A percentile compares a stretch with the other conserved stretches of the same genome.
Evolutionary conservation across 1,140 invertebrate genomes (phyloP).

Genomic region (Trachymyrmex cornetzi): DNA sequence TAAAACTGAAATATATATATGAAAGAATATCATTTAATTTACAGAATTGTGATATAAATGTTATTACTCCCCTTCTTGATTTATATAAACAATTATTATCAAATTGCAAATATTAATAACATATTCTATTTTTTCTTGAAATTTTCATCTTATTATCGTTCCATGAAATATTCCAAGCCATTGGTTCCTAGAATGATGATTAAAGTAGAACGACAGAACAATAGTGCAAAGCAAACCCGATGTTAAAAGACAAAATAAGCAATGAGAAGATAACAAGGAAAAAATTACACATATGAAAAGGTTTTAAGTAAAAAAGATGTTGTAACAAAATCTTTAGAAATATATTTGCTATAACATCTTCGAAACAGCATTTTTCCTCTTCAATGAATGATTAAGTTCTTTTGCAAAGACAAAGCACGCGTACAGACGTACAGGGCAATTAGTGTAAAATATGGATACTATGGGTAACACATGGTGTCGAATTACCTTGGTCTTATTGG

Average conservation of each 20-base stretch:
- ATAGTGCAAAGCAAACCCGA: not conserved
- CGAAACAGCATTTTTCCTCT: not conserved
- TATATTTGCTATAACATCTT: not conserved
- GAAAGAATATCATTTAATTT: not conserved
- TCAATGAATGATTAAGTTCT: not conserved
- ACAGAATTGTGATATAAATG: not conserved
- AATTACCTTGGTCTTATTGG: conserved; percentile 59
- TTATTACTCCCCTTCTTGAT: not conserved
- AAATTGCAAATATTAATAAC: not conserved
- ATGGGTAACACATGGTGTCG: conserved; percentile 55
- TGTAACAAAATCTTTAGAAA: not conserved
- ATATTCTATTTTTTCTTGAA: not conserved
- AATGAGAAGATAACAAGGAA: not conserved
- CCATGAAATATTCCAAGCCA: not conserved
- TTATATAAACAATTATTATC: not conserved
- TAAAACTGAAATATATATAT: not conserved
- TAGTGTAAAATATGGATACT: conserved; percentile 1
- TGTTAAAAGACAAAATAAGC: not conserved
- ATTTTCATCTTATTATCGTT: not conserved
- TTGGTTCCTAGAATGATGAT: not conserved
- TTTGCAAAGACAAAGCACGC: conserved; percentile 50
- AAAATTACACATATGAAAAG: not conserved
- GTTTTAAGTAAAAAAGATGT: not conserved
- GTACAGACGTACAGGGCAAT: conserved; percentile 30
- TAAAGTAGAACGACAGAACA: not conserved